Conservation (phyloP, 2,113 vertebrate species). For the Takifugu bimaculatus region DNA sequence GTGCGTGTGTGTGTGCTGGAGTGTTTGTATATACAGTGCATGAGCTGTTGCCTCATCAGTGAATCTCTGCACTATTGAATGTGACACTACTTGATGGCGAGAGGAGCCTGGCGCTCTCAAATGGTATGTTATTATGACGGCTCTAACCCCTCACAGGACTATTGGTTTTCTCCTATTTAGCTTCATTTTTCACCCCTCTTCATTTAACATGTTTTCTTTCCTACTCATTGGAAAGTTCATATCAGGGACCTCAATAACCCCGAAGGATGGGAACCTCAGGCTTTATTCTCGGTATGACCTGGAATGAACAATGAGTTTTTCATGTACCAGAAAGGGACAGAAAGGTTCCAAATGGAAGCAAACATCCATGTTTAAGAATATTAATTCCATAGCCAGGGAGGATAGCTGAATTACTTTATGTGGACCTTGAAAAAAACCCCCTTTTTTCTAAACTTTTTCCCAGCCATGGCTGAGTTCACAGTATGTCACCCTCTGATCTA, state of each 20-base stretch:
- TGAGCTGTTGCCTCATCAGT: conserved; percentile 56
- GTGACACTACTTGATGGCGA: conserved; percentile 65
- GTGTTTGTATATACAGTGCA: conserved; percentile 44
- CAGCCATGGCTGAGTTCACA: neutral
- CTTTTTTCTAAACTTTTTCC: too few species aligned
- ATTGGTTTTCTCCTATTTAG: conserved; percentile 28
- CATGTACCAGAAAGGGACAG: conserved; percentile 5
- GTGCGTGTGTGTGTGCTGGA: conserved; percentile 9
- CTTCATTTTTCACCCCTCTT: conserved; percentile 13
- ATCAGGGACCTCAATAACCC: conserved; percentile 15
- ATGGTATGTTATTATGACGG: conserved; percentile 68
- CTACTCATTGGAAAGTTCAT: conserved; percentile 16
- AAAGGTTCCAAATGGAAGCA: neutral
- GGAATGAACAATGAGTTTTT: conserved; percentile 4
- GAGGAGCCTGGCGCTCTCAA: conserved; percentile 50
- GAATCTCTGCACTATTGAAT: conserved; percentile 58
- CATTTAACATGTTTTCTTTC: conserved; percentile 15
- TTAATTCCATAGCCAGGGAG: neutral
- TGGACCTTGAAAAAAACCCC: neutral
- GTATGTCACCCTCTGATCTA: conserved; percentile 36
- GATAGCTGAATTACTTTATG: conserved; percentile 12
- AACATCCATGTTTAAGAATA: neutral
- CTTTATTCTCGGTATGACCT: neutral
- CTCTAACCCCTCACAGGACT: conserved; percentile 33
- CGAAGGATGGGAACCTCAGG: conserved; percentile 13